Percentiles rank a stretch among this genome's conserved stretches.
phyloP scores from a whole-genome alignment of 1,140 invertebrate genomes.

The Drosophila subobscura region DNA sequence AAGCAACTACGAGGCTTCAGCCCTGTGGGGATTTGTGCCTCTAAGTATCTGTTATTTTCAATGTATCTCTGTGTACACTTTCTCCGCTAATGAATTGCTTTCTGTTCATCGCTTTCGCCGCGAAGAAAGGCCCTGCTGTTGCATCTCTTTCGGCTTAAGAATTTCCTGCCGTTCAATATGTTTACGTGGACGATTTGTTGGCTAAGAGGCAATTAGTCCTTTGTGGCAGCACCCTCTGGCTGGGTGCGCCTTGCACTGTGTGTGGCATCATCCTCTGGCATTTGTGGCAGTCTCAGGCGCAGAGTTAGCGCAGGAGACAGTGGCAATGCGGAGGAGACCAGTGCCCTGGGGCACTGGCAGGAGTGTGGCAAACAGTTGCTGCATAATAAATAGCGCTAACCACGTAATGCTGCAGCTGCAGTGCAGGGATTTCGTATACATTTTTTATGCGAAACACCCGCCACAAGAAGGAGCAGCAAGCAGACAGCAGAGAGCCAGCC shows the following conservation, averaged over 20 bases:
- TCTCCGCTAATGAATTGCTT: not conserved
- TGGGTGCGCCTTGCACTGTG: constrained; percentile 22
- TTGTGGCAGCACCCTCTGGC: constrained; percentile 15
- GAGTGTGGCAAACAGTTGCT: constrained; percentile 32
- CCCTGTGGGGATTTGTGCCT: too few relatives aligned
- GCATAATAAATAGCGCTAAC: constrained; percentile 81
- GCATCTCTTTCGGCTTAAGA: constrained; percentile 16
- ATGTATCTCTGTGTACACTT: too few relatives aligned
- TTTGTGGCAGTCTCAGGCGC: constrained; percentile 1
- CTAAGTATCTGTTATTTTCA: too few relatives aligned
- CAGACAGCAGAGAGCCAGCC: constrained; percentile 2
- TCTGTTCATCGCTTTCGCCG: too few relatives aligned
- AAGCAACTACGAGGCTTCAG: constrained; percentile 63
- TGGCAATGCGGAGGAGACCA: constrained; percentile 23
- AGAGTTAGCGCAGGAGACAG: constrained; percentile 45
- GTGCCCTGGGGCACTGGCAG: too few relatives aligned
- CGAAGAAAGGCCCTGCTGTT: too few relatives aligned
- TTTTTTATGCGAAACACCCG: constrained; percentile 76
- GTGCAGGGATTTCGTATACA: constrained; percentile 80
- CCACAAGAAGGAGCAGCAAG: constrained; percentile 34
- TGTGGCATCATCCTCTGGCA: constrained; percentile 10
- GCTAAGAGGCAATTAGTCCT: constrained; percentile 78
- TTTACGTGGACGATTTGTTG: constrained; percentile 81
- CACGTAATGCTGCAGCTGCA: constrained; percentile 82
- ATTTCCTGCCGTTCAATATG: constrained; percentile 71